A percentile compares a stretch with the other conserved stretches of the same genome.
Conservation (phyloP, 2,113 vertebrate genomes). For the Azemiops feae region DNA sequence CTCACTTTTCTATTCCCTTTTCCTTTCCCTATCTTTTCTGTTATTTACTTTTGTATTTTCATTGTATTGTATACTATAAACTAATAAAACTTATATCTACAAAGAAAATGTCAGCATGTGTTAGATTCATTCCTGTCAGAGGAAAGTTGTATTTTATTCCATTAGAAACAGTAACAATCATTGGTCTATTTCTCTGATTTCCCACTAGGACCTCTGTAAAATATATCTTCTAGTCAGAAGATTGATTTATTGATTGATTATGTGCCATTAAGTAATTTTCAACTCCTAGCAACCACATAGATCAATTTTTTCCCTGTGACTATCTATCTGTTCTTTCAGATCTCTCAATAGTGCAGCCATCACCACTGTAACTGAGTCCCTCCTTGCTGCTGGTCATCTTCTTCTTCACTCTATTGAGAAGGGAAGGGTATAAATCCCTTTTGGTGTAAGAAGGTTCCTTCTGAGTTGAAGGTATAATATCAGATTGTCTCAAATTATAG, state of each 20-base stretch:
- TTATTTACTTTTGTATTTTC: too few species aligned
- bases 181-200: not conserved
- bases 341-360: not conserved
- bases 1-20: too few species aligned
- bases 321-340: not conserved
- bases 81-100: too few species aligned
- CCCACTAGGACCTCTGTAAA: not conserved
- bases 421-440: not conserved
- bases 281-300: rapidly evolving
- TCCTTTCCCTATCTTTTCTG: too few species aligned
- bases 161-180: not conserved
- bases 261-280: not conserved
- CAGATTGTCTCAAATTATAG: not conserved
- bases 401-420: not conserved
- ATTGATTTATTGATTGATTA: not conserved
- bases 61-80: too few species aligned
- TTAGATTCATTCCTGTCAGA: not conserved
- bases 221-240: not conserved
- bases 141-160: not conserved
- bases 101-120: not conserved
- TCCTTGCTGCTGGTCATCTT: not conserved
- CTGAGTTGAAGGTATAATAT: not conserved
- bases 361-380: not conserved
- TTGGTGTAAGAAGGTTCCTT: not conserved
- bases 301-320: not conserved